phyloP scores from a whole-genome alignment of 2,797 vertebrate species.

The Periophthalmus magnuspinnatus region DNA sequence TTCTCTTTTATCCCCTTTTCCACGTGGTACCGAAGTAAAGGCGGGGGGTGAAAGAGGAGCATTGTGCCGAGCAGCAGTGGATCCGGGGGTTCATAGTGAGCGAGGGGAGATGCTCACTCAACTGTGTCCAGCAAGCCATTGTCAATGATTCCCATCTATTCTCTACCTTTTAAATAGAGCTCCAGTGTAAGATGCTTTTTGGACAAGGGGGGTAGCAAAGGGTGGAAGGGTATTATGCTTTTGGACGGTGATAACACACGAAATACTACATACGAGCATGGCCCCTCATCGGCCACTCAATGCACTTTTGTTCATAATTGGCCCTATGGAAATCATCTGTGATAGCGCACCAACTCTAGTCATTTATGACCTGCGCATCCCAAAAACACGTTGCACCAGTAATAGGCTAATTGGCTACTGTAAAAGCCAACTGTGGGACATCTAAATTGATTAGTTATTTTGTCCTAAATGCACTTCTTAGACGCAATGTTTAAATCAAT shows the following conservation, averaged over 20 bases:
- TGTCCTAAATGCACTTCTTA: conserved; percentile 38
- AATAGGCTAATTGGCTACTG: conserved; percentile 1
- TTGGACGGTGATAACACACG: conserved; percentile 57
- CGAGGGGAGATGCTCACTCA: conserved; percentile 84
- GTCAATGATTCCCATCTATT: conserved; percentile 84
- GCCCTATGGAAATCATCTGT: conserved; percentile 58
- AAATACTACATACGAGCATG: conserved; percentile 68
- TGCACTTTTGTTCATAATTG: conserved; percentile 61
- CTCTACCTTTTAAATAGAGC: conserved; percentile 84
- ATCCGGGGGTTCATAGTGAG: conserved; percentile 80
- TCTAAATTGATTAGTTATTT: background rate
- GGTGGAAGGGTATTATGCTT: conserved; percentile 33
- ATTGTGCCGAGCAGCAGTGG: conserved; percentile 79
- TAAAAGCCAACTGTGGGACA: background rate
- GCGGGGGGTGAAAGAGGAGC: conserved; percentile 80
- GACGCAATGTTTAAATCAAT: background rate
- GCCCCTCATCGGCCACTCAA: conserved; percentile 40
- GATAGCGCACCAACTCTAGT: background rate
- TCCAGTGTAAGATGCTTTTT: conserved; percentile 75
- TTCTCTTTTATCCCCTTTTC: conserved; percentile 78
- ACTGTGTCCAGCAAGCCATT: conserved; percentile 85
- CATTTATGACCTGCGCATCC: conserved; percentile 7
- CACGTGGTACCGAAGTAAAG: conserved; percentile 82
- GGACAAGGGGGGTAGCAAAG: conserved; percentile 11
- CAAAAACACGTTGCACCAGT: conserved; percentile 23